These are phyloP conservation scores for Scyliorhinus canicula DNA, from an alignment of 2,797 vertebrate species.

Conservation along the genomic window DNA sequence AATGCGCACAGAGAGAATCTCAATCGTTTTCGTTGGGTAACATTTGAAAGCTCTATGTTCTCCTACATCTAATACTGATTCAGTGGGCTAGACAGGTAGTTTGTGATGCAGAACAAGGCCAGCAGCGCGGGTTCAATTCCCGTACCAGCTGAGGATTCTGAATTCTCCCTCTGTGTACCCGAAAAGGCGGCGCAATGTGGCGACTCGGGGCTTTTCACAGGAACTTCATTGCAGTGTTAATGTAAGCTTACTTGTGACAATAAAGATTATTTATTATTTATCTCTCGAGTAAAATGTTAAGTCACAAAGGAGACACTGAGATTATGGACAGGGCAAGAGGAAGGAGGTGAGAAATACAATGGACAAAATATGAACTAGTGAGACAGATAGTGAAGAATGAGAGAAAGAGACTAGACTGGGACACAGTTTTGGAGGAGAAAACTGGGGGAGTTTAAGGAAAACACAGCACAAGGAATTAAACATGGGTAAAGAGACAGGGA, in stretches of 20 bases:
- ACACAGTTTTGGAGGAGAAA: neutral
- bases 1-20: neutral
- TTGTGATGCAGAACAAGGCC: too few relatives aligned
- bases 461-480: neutral
- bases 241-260: too few relatives aligned
- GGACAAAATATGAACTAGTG: neutral
- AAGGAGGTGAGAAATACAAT: neutral
- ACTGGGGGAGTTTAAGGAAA: neutral
- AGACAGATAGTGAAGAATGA: neutral
- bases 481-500: neutral
- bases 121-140: too few relatives aligned
- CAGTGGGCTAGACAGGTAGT: too few relatives aligned
- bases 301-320: neutral
- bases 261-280: too few relatives aligned
- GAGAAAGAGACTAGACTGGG: constrained; percentile 17
- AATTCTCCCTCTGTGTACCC: too few relatives aligned
- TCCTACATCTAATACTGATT: neutral
- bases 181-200: too few relatives aligned
- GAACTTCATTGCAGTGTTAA: too few relatives aligned
- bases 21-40: neutral
- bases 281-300: neutral
- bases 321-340: neutral
- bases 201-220: too few relatives aligned
- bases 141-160: too few relatives aligned
- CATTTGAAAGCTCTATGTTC: neutral